Evolutionary conservation across 2,888 invertebrate species (phyloP).

Genomic region (Linyphia triangularis): DNA sequence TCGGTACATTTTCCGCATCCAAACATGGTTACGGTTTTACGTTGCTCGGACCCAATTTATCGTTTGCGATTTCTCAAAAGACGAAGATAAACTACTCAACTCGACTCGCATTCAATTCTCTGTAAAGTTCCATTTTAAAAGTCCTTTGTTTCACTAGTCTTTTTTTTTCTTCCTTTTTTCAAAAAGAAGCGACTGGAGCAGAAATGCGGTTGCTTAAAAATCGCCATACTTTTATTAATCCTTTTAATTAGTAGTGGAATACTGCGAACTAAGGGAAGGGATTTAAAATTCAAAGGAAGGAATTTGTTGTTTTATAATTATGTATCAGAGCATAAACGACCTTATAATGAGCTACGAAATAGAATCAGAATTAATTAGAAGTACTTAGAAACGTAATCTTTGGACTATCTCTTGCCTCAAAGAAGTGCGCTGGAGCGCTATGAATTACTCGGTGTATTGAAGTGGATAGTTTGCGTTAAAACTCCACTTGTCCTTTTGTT

Average conservation of each 20-base stretch:
- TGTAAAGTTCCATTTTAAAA: background rate
- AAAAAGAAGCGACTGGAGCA: background rate
- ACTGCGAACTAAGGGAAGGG: slow-evolving; percentile 18
- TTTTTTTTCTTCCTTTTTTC: background rate
- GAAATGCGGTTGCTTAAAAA: slow-evolving; percentile 52
- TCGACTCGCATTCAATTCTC: background rate
- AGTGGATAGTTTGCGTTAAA: slow-evolving; percentile 18
- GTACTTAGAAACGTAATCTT: slow-evolving; percentile 43
- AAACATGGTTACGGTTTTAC: slow-evolving; percentile 57
- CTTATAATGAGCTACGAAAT: slow-evolving; percentile 51
- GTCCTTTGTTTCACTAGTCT: slow-evolving; percentile 12
- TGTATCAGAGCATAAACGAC: slow-evolving; percentile 50
- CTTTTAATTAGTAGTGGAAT: slow-evolving; percentile 60
- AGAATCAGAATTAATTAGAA: slow-evolving; percentile 69
- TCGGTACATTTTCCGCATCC: slow-evolving; percentile 7
- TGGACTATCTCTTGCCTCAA: background rate
- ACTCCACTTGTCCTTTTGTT: slow-evolving; percentile 31
- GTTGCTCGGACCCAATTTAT: slow-evolving; percentile 55
- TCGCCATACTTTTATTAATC: slow-evolving; percentile 34
- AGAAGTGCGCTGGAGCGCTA: slow-evolving; percentile 4
- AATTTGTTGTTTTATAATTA: slow-evolving; percentile 66
- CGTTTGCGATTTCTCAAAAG: slow-evolving; percentile 46
- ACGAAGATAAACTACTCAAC: slow-evolving; percentile 16
- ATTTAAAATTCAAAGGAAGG: slow-evolving; percentile 55
- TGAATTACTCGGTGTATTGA: slow-evolving; percentile 33